A percentile compares a stretch with the other conserved stretches of the same genome.
Evolutionary conservation across 1,140 invertebrate genomes (phyloP).

Genomic region (Forficula auricularia): DNA sequence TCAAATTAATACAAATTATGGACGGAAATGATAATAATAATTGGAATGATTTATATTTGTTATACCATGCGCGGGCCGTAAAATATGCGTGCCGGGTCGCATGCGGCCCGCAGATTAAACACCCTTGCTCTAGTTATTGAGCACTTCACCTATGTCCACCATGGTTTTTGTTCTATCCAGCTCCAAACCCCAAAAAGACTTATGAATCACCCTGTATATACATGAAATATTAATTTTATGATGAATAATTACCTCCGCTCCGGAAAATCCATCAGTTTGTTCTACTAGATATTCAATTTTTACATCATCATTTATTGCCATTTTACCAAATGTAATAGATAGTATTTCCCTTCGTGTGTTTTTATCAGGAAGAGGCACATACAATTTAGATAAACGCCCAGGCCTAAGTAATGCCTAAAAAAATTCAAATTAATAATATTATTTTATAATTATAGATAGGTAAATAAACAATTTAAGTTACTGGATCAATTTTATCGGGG

Average conservation of each 20-base stretch:
- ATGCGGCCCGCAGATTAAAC: constrained; percentile 9
- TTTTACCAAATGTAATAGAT: constrained; percentile 39
- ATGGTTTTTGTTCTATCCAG: background rate
- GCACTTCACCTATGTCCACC: background rate
- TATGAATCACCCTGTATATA: background rate
- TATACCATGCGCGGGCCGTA: no score
- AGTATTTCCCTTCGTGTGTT: constrained; percentile 58
- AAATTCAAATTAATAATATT: background rate
- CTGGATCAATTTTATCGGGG: constrained; percentile 77
- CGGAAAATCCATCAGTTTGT: constrained; percentile 59
- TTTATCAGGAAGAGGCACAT: constrained; percentile 67
- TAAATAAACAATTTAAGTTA: constrained; percentile 17
- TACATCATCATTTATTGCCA: constrained; percentile 41
- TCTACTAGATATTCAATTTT: constrained; percentile 40
- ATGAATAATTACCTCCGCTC: constrained; percentile 51
- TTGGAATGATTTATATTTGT: no score
- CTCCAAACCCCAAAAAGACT: background rate
- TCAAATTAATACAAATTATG: no score
- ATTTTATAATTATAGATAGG: background rate
- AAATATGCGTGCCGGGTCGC: background rate
- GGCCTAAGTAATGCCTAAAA: constrained; percentile 62
- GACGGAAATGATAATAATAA: no score
- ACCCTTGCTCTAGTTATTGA: background rate
- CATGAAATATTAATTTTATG: background rate
- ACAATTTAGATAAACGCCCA: constrained; percentile 73